These are phyloP conservation scores for Folsomia candida DNA, from an alignment of 2,888 invertebrate genomes.

Conservation along the genomic window DNA sequence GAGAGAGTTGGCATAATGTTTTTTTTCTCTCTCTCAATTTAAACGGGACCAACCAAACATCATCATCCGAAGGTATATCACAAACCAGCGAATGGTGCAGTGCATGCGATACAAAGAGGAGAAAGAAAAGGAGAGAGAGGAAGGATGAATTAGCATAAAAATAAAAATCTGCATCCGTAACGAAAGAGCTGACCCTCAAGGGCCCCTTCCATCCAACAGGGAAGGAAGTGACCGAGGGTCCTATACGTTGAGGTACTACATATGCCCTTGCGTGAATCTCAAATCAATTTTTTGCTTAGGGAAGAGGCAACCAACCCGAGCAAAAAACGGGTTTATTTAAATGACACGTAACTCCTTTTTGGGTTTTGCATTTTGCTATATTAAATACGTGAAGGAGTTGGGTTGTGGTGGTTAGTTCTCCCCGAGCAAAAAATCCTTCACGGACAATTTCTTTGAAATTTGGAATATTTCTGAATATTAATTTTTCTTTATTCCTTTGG, in stretches of 20 bases:
- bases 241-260: background rate
- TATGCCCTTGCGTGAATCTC: background rate
- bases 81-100: too few relatives aligned
- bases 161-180: conserved; percentile 3
- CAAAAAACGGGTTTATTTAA: conserved; percentile 1
- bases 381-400: too few relatives aligned
- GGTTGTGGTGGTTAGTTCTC: too few relatives aligned
- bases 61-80: too few relatives aligned
- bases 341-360: background rate
- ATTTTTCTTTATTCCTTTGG: background rate
- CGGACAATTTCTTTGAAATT: conserved; percentile 9
- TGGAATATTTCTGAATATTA: conserved; percentile 12
- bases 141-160: background rate
- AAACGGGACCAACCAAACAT: background rate
- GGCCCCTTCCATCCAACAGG: background rate
- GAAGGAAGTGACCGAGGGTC: background rate
- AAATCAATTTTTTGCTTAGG: background rate
- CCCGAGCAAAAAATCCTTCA: conserved; percentile 3
- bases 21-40: background rate
- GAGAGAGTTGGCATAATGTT: background rate
- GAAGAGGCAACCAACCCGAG: background rate
- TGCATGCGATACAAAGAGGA: too few relatives aligned
- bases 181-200: conserved; percentile 3
- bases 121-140: background rate
- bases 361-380: background rate